Evolutionary conservation across 2,888 invertebrate genomes (phyloP).

Genomic region (Drosophila falleni): DNA sequence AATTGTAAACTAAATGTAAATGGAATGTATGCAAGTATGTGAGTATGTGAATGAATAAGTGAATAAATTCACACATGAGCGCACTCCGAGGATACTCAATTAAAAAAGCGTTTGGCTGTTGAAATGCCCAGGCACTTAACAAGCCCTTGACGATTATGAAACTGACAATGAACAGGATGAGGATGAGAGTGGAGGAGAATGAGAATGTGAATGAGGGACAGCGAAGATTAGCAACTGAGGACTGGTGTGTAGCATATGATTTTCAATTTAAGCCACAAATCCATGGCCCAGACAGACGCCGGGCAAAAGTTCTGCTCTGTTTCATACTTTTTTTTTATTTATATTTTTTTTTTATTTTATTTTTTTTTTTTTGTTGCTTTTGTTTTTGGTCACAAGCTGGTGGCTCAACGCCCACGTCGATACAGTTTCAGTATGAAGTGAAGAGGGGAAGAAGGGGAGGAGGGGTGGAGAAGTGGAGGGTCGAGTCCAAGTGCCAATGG

Average conservation of each 20-base stretch:
- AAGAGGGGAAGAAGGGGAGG: background rate
- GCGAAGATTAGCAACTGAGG: background rate
- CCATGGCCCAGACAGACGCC: conserved; percentile 54
- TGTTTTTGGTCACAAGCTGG: conserved; percentile 32
- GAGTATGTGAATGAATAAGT: conserved; percentile 12
- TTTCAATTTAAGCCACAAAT: conserved; percentile 76
- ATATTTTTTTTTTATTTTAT: background rate
- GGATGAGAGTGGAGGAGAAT: background rate
- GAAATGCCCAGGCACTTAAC: conserved; percentile 56
- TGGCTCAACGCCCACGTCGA: conserved; percentile 49
- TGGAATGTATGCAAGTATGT: background rate
- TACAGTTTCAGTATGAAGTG: conserved; percentile 14
- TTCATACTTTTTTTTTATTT: conserved; percentile 9
- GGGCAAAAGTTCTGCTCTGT: conserved; percentile 26
- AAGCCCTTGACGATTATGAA: conserved; percentile 34
- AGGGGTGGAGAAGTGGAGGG: background rate
- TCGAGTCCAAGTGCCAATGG: conserved; percentile 56
- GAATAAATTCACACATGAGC: conserved; percentile 23
- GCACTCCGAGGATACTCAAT: conserved; percentile 39
- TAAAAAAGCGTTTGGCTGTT: conserved; percentile 51
- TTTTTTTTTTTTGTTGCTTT: conserved; percentile 2
- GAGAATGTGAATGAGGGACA: background rate
- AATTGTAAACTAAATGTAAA: conserved; percentile 6
- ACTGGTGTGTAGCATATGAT: conserved; percentile 70
- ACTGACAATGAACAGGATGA: conserved; percentile 44